Conservation (phyloP, 2,888 invertebrate species). For the Hydrotaea cyrtoneurina region DNA sequence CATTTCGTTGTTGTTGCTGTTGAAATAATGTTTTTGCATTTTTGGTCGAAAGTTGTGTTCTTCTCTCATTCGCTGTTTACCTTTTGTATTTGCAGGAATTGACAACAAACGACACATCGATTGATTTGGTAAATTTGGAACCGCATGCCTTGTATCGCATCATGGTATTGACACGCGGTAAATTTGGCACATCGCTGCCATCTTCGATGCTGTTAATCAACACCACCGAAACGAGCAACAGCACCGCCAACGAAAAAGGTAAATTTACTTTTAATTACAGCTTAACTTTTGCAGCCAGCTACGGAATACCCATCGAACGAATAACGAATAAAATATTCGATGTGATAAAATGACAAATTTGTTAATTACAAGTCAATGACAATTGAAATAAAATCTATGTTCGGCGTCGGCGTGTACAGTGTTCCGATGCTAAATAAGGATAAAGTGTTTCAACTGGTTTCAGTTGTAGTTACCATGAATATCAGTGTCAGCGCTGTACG, state of each 20-base stretch:
- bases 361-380: slow-evolving; percentile 58
- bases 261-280: slow-evolving; percentile 62
- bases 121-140: slow-evolving; percentile 85
- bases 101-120: slow-evolving; percentile 85
- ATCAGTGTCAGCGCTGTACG: no score
- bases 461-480: no score
- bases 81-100: slow-evolving; percentile 83
- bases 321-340: not conserved
- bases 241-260: slow-evolving; percentile 70
- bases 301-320: not conserved
- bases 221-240: slow-evolving; percentile 81
- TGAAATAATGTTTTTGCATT: no score
- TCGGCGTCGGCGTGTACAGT: no score
- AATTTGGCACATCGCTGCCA: slow-evolving; percentile 90
- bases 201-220: slow-evolving; percentile 90
- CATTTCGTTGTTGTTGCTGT: not conserved
- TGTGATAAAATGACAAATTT: slow-evolving; percentile 50
- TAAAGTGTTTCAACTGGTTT: no score
- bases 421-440: not conserved
- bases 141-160: slow-evolving; percentile 88
- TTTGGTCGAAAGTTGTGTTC: no score
- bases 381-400: not conserved
- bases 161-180: slow-evolving; percentile 89
- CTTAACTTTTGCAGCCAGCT: not conserved
- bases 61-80: not conserved